Percentiles rank a stretch among this genome's conserved stretches.
Conservation (phyloP, 2,113 vertebrate genomes). For the Hylia prasina region DNA sequence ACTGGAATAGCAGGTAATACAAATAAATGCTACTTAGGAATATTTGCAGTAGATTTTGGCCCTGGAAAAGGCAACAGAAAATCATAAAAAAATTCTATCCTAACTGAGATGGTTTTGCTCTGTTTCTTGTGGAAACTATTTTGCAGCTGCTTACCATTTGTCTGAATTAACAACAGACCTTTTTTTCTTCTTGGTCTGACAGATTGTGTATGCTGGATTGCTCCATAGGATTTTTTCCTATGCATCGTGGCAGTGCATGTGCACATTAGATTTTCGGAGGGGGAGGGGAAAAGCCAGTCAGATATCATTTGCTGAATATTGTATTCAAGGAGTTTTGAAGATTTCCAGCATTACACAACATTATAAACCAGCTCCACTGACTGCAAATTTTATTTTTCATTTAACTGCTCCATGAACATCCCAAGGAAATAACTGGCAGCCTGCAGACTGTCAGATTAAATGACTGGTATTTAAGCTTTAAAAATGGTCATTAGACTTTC, state of each 20-base stretch:
- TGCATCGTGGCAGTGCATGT: slow-evolving; percentile 51
- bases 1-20: neutral
- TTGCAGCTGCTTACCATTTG: slow-evolving; percentile 72
- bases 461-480: slow-evolving; percentile 7
- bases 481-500: slow-evolving; percentile 33
- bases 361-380: neutral
- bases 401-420: neutral
- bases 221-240: slow-evolving; percentile 46
- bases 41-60: neutral
- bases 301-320: neutral
- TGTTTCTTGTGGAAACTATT: slow-evolving; percentile 68
- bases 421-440: slow-evolving; percentile 1
- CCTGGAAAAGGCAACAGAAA: slow-evolving; percentile 59
- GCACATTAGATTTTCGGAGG: neutral
- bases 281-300: neutral
- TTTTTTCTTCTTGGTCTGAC: slow-evolving; percentile 67
- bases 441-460: neutral
- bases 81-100: slow-evolving; percentile 34
- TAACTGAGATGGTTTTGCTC: slow-evolving; percentile 40
- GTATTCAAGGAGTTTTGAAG: neutral
- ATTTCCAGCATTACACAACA: neutral
- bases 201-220: slow-evolving; percentile 58
- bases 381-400: neutral
- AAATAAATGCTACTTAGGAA: neutral
- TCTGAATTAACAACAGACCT: slow-evolving; percentile 75